phyloP scores from a whole-genome alignment of 1,140 invertebrate genomes.

The Pectinophora gossypiella region DNA sequence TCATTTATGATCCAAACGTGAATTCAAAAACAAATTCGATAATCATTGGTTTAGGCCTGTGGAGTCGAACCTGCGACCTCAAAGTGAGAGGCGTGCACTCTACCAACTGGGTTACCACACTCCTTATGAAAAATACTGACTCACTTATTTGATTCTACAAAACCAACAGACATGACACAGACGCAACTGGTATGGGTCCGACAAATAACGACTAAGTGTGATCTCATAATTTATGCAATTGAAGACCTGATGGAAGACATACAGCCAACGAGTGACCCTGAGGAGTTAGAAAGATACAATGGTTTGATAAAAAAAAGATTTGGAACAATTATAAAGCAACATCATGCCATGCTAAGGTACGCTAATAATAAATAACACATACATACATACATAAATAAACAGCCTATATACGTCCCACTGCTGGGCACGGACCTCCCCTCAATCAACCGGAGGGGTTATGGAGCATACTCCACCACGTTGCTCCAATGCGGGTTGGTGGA shows the following conservation, averaged over 20 bases:
- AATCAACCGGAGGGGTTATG: too few species aligned
- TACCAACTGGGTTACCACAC: too few species aligned
- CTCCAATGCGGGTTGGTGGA: too few species aligned
- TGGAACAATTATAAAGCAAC: slow-evolving; percentile 36
- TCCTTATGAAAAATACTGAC: not conserved
- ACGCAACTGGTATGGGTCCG: slow-evolving; percentile 54
- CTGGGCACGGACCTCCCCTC: too few species aligned
- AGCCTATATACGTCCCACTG: too few species aligned
- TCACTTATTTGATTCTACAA: not conserved
- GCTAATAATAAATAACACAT: not conserved
- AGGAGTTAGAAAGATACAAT: slow-evolving; percentile 22
- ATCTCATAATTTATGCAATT: slow-evolving; percentile 45
- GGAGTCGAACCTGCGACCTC: too few species aligned
- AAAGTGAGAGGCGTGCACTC: too few species aligned
- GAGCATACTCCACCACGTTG: too few species aligned
- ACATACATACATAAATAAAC: too few species aligned
- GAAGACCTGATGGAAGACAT: slow-evolving; percentile 43
- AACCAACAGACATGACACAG: slow-evolving; percentile 39
- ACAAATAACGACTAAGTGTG: slow-evolving; percentile 45
- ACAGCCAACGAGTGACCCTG: slow-evolving; percentile 19
- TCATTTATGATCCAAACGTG: too few species aligned
- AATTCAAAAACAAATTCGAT: too few species aligned
- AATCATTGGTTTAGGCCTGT: too few species aligned
- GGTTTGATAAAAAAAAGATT: slow-evolving; percentile 33
- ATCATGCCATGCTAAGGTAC: slow-evolving; percentile 44